Base-by-base conservation (phyloP, 2,888 invertebrate species). In the Erebia palarica region DNA sequence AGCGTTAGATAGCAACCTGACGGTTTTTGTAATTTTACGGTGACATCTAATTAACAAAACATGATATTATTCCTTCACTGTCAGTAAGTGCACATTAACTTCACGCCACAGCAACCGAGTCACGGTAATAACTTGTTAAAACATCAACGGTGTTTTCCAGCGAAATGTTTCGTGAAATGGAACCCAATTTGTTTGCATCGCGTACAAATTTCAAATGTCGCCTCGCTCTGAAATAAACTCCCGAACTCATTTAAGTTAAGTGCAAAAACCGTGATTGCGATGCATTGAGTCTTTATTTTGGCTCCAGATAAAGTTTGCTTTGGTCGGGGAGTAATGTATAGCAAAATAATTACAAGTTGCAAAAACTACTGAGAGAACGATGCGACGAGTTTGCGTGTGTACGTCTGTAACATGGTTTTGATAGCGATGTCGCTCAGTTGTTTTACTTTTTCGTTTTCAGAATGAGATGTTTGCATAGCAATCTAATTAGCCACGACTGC, bases 181-280 rank as follows among this genome's bases (percentile, higher is more conserved):
- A 76, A 72, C 67, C 68, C 73, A 74, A 75, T 76, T 66, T 73
- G 74, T 73, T 76, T 70, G 65, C 68, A 69, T 71, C 71, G 68
- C 70, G 68, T 65, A 61, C 71, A 72, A 75, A 75, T 75, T 75
- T 72, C 71, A 76, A 68, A 67, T 71, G 70, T 73, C 73, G 72
- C 68, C 63, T 14, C 49, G 58, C 61, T 67, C 44, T 10, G 51
- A 47, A 69, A 72, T 70, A 72, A 18, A 69, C 66, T 70, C 64
- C 55, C 21, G 58, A 75, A 75, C 75, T 75, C 68, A 69, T 75
- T 75, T 73, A 9, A n/a, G 60, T 47, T 68, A 66, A 68, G 65
- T 69, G 63, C 65, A 68, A 70, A 71, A 75, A 71, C 73, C 67
- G 64, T 67, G 73, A 70, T 75, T 71, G 66, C 69, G 58, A 49